Evolutionary conservation across 1,140 invertebrate species (phyloP), one percentile per base, ranked within the genome.

Genomic region (Ctenoplectra terminalis): DNA sequence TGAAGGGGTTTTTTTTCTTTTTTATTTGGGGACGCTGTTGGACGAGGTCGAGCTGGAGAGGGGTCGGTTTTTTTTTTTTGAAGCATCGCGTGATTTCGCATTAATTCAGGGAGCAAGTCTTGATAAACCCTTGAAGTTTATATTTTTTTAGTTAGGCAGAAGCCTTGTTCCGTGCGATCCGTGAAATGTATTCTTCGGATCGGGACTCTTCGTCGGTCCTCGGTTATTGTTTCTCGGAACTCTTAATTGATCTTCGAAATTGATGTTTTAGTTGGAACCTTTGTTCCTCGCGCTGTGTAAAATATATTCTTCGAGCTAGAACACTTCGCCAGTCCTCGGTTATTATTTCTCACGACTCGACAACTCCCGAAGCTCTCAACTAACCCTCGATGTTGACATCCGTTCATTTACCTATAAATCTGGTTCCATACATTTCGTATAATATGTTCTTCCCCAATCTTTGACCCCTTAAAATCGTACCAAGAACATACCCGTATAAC

Each of bases 51-150:
- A 67, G 40, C 31, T 0, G 58, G 9, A 17, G 20, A n/a, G 20
- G 43, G 26, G 20, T 61, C 60, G 20, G 31, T n/a, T n/a, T n/a
- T n/a, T n/a, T n/a, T n/a, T n/a, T 67, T 67, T 48, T 48, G 8
- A 31, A 67, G 43, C 43, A 31, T 17, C 43, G n/a, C 64, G 43
- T 23, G 64, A 20, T 29, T 29, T 67, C 64, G 64, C 64, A 48
- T 67, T 67, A 67, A 67, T 67, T 67, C 29, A 6, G 43, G 17
- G 34, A 26, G 34, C 23, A 63, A 11, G 9, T 37, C 34, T 63
- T 40, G 60, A 37, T 37, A 34, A 60, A 60, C 58, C 58, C 58
- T 60, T 31, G 31, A 60, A n/a, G 58, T 60, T 20, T 29, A 60
- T 60, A 20, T 60, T 40, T 63, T 37, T 23, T 63, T 15, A 34